A percentile compares a stretch with the other conserved stretches of the same genome.
phyloP scores from a whole-genome alignment of 2,797 vertebrate species.

The Thaleichthys pacificus region DNA sequence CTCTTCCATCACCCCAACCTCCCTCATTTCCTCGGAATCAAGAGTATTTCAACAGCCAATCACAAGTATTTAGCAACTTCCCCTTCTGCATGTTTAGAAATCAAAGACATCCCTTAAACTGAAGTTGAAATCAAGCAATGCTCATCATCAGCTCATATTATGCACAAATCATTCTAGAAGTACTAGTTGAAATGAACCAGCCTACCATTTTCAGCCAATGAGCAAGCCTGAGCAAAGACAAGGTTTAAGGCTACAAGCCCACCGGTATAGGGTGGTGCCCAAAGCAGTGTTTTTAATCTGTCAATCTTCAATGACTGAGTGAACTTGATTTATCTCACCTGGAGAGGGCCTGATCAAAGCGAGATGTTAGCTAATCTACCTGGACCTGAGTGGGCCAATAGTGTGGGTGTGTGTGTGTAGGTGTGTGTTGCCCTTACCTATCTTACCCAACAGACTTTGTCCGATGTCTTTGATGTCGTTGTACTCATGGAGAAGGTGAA shows the following conservation, averaged over 20 bases:
- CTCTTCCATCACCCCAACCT: too few relatives aligned
- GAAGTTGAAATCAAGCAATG: not conserved
- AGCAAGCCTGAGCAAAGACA: too few relatives aligned
- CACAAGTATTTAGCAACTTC: not conserved
- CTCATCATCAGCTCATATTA: not conserved
- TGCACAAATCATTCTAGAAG: not conserved
- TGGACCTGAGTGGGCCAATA: not conserved
- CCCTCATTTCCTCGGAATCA: not conserved
- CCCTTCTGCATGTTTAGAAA: not conserved
- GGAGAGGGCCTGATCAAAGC: too few relatives aligned
- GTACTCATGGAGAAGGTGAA: constrained; percentile 89
- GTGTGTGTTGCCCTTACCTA: constrained; percentile 77
- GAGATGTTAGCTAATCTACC: too few relatives aligned
- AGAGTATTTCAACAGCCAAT: not conserved
- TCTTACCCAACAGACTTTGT: constrained; percentile 88
- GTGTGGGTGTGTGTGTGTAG: not conserved
- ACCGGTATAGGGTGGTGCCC: not conserved
- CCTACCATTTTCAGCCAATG: too few relatives aligned
- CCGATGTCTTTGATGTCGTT: constrained; percentile 94
- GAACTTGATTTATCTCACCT: too few relatives aligned
- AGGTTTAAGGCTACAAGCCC: not conserved
- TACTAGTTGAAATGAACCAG: not conserved
- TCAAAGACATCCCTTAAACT: not conserved
- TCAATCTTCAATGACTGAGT: too few relatives aligned
- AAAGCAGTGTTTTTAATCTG: not conserved